These are phyloP conservation scores for Caloenas nicobarica DNA, from an alignment of 2,113 vertebrate species.

Conservation along the genomic window DNA sequence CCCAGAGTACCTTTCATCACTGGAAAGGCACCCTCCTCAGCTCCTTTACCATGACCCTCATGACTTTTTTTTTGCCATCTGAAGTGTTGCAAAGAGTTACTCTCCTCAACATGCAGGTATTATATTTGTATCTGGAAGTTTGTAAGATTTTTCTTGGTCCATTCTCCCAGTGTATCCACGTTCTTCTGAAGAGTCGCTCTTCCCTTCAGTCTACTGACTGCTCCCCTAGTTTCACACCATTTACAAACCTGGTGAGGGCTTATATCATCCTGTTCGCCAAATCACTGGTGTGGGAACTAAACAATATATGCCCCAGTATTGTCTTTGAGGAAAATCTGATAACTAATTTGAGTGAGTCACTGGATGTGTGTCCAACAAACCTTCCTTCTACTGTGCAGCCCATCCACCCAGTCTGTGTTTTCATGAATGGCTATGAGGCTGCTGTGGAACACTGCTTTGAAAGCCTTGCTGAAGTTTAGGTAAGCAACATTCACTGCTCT, in stretches of 20 bases:
- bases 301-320: background rate
- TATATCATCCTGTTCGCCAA: background rate
- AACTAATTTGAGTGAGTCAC: background rate
- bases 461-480: background rate
- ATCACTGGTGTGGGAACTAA: background rate
- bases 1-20: background rate
- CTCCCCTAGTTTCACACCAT: background rate
- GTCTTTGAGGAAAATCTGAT: background rate
- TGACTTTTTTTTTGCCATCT: background rate
- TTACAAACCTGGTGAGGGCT: background rate
- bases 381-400: background rate
- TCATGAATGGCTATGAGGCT: background rate
- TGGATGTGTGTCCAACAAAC: background rate
- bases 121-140: background rate
- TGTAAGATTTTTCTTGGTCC: too few species aligned
- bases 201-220: rapidly evolving
- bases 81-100: background rate
- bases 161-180: background rate
- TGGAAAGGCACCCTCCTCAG: background rate
- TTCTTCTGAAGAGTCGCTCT: background rate
- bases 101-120: background rate
- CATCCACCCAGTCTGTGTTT: background rate
- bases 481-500: background rate
- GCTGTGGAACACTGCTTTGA: background rate
- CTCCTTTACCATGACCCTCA: background rate